These are phyloP conservation scores for Colius striatus DNA, from an alignment of 2,113 vertebrate species.

Conservation along the genomic window DNA sequence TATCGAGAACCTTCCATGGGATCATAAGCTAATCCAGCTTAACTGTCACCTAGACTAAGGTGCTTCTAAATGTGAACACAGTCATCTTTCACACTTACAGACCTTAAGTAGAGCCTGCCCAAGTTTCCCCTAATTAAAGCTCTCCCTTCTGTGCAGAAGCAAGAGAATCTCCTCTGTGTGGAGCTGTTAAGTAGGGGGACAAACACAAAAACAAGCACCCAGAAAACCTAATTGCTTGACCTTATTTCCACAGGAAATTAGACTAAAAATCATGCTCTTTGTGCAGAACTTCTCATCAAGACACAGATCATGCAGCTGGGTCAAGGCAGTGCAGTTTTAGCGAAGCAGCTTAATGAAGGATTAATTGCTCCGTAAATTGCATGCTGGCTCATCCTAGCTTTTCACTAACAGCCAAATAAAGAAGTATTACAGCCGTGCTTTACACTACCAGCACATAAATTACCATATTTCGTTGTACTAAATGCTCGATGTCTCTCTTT, in stretches of 20 bases:
- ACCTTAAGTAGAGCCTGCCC: background rate
- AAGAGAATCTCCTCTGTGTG: background rate
- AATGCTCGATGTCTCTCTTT: slow-evolving; percentile 87
- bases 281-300: slow-evolving; percentile 47
- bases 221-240: slow-evolving; percentile 54
- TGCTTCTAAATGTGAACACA: background rate
- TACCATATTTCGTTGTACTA: slow-evolving; percentile 84
- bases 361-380: slow-evolving; percentile 48
- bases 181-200: background rate
- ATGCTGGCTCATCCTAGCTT: slow-evolving; percentile 8
- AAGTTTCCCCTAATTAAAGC: background rate
- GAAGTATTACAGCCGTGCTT: background rate
- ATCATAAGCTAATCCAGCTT: background rate
- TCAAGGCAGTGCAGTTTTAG: slow-evolving; percentile 32
- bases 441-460: background rate
- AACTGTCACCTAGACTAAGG: background rate
- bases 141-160: background rate
- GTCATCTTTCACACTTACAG: background rate
- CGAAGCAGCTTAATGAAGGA: slow-evolving; percentile 54
- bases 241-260: slow-evolving; percentile 59
- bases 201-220: background rate
- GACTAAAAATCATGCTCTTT: slow-evolving; percentile 53
- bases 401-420: background rate
- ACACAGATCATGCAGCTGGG: slow-evolving; percentile 50
- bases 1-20: background rate